Evolutionary conservation across 1,140 invertebrate genomes (phyloP), one percentile per base, ranked within the genome.

Genomic region (Zaprionus kolodkinae): DNA sequence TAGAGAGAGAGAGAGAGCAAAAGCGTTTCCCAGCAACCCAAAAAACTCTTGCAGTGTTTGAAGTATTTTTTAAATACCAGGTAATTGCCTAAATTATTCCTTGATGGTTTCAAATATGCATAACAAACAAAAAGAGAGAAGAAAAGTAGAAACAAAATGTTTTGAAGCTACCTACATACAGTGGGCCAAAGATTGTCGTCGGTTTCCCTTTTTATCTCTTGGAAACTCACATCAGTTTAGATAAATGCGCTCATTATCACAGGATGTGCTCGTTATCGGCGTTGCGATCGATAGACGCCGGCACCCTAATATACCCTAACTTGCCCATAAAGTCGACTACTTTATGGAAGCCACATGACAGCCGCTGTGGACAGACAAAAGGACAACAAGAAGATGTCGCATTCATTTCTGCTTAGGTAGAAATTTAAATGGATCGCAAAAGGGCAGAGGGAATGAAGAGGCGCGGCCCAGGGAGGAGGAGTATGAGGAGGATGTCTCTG

Each of bases 231-330:
- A 85, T 89, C 81, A 70, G 65, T 76, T 45, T 72, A 76, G 87
- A 91, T 91, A 91, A 91, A 84, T 83, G 88, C 68, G 83, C 81
- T 84, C 80, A 91, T 91, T 88, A 91, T 87, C 88, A 91, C 88
- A 91, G 87, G 88, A 91, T 91, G 87, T 77, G 80, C 81, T 85
- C 85, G 21, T 57, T 89, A 89, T 89, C 85, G 81, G 85, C 62
- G 86, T 81, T 81, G 66, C 75, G 72, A 89, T 89, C 85, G 85
- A 89, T 89, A 76, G 76, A 74, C 63, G 61, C 76, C 64, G 61
- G 57, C 56, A 65, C 61, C 69, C 61, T 56, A 15, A 0, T 30
- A 57, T 55, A 27, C 48, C 52, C 50, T 66, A 68, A 55, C 63
- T 36, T 25, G 52, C 21, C 71, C 84, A 87, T 88, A 88, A 88